A percentile compares a stretch with the other conserved stretches of the same genome.
These are phyloP conservation scores for Montipora capitata DNA, from an alignment of 92 coral and sea anemone species.

Conservation along the genomic window DNA sequence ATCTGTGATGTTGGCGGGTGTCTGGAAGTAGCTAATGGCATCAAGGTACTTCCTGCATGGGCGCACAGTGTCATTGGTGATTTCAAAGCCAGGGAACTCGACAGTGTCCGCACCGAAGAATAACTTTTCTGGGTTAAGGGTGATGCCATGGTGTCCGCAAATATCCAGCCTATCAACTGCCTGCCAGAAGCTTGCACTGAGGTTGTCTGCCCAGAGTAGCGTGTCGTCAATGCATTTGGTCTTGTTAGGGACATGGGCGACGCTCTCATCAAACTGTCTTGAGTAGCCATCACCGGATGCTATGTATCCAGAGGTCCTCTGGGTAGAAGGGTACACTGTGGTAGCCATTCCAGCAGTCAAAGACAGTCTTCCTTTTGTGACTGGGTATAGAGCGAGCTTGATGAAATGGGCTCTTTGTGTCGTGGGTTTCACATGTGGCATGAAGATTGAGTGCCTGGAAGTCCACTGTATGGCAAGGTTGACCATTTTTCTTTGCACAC, in stretches of 20 bases:
- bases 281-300: conserved; percentile 75
- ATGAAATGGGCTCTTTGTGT: conserved; percentile 78
- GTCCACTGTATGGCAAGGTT: too few relatives aligned
- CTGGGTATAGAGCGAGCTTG: conserved; percentile 67
- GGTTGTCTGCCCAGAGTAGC: conserved; percentile 55
- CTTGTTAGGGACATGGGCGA: conserved; percentile 60
- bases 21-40: conserved; percentile 58
- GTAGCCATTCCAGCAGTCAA: conserved; percentile 70
- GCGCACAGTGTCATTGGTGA: too few relatives aligned
- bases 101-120: too few relatives aligned
- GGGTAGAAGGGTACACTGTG: conserved; percentile 68
- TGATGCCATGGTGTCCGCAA: too few relatives aligned
- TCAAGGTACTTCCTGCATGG: too few relatives aligned
- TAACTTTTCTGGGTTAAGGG: too few relatives aligned
- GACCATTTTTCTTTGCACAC: conserved; percentile 69
- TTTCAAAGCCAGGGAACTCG: too few relatives aligned
- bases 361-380: conserved; percentile 45
- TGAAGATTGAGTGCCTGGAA: conserved; percentile 74
- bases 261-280: conserved; percentile 64
- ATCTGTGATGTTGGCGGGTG: conserved; percentile 65
- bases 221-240: conserved; percentile 56
- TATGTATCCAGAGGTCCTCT: conserved; percentile 70
- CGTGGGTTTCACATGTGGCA: conserved; percentile 73
- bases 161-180: too few relatives aligned
- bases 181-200: too few relatives aligned